phyloP scores from a whole-genome alignment of 2,113 vertebrate species.

The Microtus pennsylvanicus region DNA sequence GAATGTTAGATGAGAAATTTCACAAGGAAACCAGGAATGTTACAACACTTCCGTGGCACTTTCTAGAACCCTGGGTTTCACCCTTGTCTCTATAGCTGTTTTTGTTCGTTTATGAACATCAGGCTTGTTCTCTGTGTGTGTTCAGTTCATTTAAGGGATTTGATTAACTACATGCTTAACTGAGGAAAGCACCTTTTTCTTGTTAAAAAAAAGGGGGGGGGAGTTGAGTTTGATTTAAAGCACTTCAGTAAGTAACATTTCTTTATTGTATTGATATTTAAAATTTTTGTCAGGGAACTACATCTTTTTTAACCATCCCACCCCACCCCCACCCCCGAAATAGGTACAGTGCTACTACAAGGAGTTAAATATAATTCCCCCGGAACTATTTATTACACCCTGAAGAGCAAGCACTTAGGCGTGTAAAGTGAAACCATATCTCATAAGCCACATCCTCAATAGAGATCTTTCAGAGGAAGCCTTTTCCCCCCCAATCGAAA shows the following conservation, averaged over 20 bases:
- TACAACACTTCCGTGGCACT: neutral
- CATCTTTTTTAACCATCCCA: neutral
- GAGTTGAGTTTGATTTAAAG: neutral
- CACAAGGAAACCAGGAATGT: neutral
- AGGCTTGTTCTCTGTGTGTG: neutral
- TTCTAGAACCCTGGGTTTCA: constrained; percentile 31
- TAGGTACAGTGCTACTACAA: neutral
- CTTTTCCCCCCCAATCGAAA: constrained; percentile 41
- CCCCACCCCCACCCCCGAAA: neutral
- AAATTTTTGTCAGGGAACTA: constrained; percentile 42
- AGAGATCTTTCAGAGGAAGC: constrained; percentile 47
- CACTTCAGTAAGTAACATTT: constrained; percentile 52
- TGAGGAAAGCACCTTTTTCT: constrained; percentile 33
- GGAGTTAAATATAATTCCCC: constrained; percentile 54
- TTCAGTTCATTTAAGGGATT: constrained; percentile 60
- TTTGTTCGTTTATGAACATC: neutral
- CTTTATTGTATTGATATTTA: constrained; percentile 44
- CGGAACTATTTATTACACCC: neutral
- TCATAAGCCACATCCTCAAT: constrained; percentile 66
- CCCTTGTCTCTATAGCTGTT: neutral
- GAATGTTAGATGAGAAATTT: neutral
- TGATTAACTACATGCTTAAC: constrained; percentile 53
- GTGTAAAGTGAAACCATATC: neutral
- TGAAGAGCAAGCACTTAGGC: constrained; percentile 38
- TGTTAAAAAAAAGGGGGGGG: neutral